Conservation (phyloP, 1,140 invertebrate genomes). For the Hetaerina americana region DNA sequence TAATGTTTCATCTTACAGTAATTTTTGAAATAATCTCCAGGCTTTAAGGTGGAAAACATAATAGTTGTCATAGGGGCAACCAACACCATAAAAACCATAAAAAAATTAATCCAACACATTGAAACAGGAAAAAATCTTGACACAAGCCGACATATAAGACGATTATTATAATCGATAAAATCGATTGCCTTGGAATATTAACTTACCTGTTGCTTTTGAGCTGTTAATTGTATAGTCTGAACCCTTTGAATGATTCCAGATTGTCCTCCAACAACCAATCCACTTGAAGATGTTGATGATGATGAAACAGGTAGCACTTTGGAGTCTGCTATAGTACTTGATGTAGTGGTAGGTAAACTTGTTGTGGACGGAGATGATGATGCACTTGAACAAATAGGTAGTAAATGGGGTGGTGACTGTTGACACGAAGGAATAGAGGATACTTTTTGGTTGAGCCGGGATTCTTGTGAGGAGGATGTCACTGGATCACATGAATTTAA, state of each 20-base stretch:
- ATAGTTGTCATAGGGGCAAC: too few species aligned
- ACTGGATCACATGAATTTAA: background rate
- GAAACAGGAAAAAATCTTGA: too few species aligned
- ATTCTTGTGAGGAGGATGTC: background rate
- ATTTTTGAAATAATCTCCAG: too few species aligned
- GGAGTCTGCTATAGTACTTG: background rate
- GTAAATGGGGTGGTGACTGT: background rate
- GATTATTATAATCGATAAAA: background rate
- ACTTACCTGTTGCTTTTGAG: conserved; percentile 37
- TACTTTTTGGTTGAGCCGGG: background rate
- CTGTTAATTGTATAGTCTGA: conserved; percentile 43
- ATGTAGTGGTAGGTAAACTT: background rate
- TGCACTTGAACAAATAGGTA: background rate
- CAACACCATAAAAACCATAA: too few species aligned
- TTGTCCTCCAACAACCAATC: background rate
- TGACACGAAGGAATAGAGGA: background rate
- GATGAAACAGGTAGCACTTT: background rate
- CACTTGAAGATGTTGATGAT: background rate
- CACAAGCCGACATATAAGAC: background rate
- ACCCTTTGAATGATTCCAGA: conserved; percentile 22
- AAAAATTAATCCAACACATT: too few species aligned
- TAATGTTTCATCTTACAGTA: too few species aligned
- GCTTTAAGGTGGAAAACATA: too few species aligned
- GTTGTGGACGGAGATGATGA: background rate
- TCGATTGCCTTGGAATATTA: background rate